These are phyloP conservation scores for Oreotrochilus melanogaster DNA, from an alignment of 2,113 vertebrate genomes.

Conservation along the genomic window DNA sequence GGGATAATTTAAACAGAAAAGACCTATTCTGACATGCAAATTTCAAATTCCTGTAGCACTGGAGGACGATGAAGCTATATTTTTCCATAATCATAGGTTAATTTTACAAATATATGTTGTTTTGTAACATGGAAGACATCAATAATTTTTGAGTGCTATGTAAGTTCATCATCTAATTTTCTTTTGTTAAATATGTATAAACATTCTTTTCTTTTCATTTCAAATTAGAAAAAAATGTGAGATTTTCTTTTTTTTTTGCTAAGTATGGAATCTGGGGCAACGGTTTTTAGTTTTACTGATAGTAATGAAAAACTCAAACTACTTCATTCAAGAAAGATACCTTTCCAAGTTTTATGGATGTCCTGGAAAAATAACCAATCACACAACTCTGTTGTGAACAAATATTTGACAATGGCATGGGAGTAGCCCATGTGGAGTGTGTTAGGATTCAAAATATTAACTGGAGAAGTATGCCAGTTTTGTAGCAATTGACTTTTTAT, in stretches of 20 bases:
- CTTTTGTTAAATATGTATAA: background rate
- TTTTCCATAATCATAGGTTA: background rate
- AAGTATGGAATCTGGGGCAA: background rate
- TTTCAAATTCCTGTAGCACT: background rate
- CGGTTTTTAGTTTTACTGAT: background rate
- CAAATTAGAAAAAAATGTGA: background rate
- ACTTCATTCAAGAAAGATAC: background rate
- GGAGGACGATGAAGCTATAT: background rate
- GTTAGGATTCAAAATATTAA: constrained; percentile 41
- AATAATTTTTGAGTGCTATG: background rate
- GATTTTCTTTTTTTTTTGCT: background rate
- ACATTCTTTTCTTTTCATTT: background rate
- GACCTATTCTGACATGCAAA: background rate
- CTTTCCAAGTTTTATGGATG: constrained; percentile 16
- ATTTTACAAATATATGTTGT: background rate
- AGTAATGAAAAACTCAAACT: background rate
- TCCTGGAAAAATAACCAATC: constrained; percentile 45
- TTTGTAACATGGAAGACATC: background rate
- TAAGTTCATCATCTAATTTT: background rate
- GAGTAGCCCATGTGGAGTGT: constrained; percentile 21
- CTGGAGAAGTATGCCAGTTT: constrained; percentile 47
- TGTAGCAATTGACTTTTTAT: constrained; percentile 38
- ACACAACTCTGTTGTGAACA: background rate
- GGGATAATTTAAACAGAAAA: background rate
- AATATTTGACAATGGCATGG: constrained; percentile 27